A percentile compares a stretch with the other conserved stretches of the same genome.
phyloP scores from a whole-genome alignment of 2,113 vertebrate species.

The Oenanthe oenanthe region DNA sequence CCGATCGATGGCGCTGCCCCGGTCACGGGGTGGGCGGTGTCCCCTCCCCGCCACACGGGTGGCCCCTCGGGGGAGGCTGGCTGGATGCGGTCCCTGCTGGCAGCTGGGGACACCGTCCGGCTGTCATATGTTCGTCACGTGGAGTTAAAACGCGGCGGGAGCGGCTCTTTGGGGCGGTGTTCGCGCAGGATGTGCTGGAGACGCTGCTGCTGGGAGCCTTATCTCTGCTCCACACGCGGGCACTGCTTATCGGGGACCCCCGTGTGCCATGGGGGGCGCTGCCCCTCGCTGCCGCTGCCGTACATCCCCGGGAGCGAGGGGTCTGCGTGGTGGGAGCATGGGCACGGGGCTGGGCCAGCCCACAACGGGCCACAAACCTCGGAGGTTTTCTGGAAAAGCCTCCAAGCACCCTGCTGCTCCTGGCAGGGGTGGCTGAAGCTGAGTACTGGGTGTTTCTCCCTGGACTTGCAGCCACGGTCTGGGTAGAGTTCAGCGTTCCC shows the following conservation, averaged over 20 bases:
- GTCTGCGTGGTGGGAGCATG: neutral
- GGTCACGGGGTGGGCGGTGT: neutral
- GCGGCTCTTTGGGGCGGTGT: rapidly evolving
- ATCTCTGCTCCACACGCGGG: neutral
- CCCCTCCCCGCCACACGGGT: neutral
- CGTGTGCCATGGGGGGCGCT: neutral
- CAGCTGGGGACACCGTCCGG: rapidly evolving
- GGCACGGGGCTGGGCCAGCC: rapidly evolving
- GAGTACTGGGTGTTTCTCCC: neutral
- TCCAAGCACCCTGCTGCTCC: rapidly evolving
- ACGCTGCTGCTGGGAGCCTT: neutral
- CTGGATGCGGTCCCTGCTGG: neutral
- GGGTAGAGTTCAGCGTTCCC: rapidly evolving
- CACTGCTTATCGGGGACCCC: neutral
- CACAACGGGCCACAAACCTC: neutral
- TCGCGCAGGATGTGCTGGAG: too few relatives aligned
- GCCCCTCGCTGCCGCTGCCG: neutral
- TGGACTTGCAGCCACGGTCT: rapidly evolving
- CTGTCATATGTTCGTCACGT: rapidly evolving
- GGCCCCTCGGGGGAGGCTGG: rapidly evolving
- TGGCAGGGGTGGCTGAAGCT: neutral
- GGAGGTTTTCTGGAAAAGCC: neutral
- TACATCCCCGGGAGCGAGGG: rapidly evolving
- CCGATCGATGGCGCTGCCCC: neutral
- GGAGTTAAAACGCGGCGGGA: rapidly evolving